Percentiles rank a stretch among this genome's conserved stretches.
Conservation (phyloP, 2,113 vertebrate genomes). For the Diphyllodes magnificus region DNA sequence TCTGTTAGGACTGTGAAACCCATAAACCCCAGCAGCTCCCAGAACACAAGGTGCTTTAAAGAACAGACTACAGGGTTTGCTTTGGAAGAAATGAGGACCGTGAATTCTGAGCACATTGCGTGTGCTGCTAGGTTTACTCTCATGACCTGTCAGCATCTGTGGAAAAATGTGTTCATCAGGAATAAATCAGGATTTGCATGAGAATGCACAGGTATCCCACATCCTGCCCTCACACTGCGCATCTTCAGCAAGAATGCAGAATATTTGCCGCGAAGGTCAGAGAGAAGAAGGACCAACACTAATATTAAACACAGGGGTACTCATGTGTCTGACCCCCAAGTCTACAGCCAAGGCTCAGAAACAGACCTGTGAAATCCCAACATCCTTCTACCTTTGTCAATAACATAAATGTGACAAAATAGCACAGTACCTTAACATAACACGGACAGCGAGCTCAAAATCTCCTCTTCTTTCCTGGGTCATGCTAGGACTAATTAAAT, state of each 20-base stretch:
- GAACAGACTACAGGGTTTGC: background rate
- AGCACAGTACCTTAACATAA: rapidly evolving
- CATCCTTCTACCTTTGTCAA: background rate
- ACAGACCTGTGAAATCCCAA: background rate
- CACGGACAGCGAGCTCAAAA: rapidly evolving
- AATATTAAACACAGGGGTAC: background rate
- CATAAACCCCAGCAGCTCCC: background rate
- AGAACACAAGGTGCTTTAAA: background rate
- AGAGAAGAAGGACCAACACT: background rate
- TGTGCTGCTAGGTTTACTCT: background rate
- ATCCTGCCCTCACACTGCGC: background rate
- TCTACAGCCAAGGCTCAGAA: background rate
- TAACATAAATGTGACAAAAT: background rate
- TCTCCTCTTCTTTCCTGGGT: background rate
- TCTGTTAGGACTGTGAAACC: background rate
- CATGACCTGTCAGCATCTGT: background rate
- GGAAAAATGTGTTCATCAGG: background rate
- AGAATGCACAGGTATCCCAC: background rate
- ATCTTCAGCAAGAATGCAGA: background rate
- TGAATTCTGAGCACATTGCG: background rate
- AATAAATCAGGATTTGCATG: background rate
- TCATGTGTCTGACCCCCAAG: background rate
- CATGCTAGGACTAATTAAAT: background rate
- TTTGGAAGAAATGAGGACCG: rapidly evolving
- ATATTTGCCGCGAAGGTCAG: background rate